phyloP scores from a whole-genome alignment of 2,888 invertebrate species.

The Pristionchus japonicus region DNA sequence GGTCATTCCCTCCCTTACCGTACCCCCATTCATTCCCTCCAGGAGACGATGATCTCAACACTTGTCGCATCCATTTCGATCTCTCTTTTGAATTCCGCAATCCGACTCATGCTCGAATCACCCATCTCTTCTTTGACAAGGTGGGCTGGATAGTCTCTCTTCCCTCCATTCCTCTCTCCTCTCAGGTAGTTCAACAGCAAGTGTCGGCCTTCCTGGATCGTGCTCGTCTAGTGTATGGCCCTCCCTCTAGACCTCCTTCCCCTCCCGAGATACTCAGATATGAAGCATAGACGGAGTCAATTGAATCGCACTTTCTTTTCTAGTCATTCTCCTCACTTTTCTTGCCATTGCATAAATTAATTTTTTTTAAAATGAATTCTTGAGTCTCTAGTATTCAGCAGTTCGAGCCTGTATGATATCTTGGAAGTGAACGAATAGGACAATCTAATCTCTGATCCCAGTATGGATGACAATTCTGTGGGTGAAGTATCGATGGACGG shows the following conservation, averaged over 20 bases:
- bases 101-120: background rate
- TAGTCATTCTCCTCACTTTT: background rate
- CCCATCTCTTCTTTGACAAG: conserved; percentile 45
- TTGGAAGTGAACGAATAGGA: background rate
- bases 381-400: background rate
- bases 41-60: background rate
- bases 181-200: conserved; percentile 36
- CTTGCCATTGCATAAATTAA: background rate
- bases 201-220: conserved; percentile 29
- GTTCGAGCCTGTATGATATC: conserved; percentile 26
- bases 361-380: background rate
- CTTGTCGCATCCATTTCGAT: conserved; percentile 42
- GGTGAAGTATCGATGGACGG: background rate
- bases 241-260: conserved; percentile 40
- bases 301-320: background rate
- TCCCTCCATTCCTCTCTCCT: no score
- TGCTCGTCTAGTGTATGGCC: conserved; percentile 13
- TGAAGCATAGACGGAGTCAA: background rate
- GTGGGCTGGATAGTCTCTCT: no score
- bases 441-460: background rate
- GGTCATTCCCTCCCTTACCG: background rate
- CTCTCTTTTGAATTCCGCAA: conserved; percentile 34
- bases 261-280: conserved; percentile 42
- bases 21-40: background rate
- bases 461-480: background rate